Evolutionary conservation across 1,140 invertebrate species (phyloP), one percentile per base, ranked within the genome.

Genomic region (Doryteuthis pealeii): DNA sequence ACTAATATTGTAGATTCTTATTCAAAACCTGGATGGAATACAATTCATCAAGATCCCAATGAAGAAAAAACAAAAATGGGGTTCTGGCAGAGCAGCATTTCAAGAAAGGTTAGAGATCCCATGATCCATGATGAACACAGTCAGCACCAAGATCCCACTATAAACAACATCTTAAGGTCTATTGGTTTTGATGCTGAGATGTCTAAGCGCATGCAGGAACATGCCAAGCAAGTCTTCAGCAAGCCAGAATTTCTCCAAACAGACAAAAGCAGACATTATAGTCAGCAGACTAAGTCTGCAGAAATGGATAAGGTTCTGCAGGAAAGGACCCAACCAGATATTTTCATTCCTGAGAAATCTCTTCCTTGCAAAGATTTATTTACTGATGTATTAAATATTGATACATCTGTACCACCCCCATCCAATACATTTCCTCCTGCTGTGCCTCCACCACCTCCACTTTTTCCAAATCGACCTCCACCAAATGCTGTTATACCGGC

Each of bases 151-250:
- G 83, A 86, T 75, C 80, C 83, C 31, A 86, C 84, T n/a, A 85
- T 87, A 54, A 82, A 86, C 82, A 86, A 86, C 75, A 87, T 87
- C 54, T 69, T 87, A 18, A 84, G 87, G 71, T 86, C 85, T 33
- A 87, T 87, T 67, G 86, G 86, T 2, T 87, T 87, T 79, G 85
- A 87, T 79, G 86, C 86, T 86, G 86, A 86, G 73, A 79, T 87
- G 76, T 87, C 85, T 5, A 85, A 85, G 70, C 79, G 83, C 76
- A 87, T 87, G 85, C 86, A 87, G 73, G 85, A 87, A 79, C 76
- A 84, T 45, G 83, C 84, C 67, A 79, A 80, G 66, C 75, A 82
- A 32, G 80, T 68, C 76, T 70, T 78, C 79, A 43, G 75, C 79
- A 69, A 74, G 79, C 32, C 74, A 79, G 62, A 26, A 73, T 28